Evolutionary conservation across 2,797 vertebrate genomes (phyloP), one percentile per base, ranked within the genome.

Genomic region (Vultur gryphus): DNA sequence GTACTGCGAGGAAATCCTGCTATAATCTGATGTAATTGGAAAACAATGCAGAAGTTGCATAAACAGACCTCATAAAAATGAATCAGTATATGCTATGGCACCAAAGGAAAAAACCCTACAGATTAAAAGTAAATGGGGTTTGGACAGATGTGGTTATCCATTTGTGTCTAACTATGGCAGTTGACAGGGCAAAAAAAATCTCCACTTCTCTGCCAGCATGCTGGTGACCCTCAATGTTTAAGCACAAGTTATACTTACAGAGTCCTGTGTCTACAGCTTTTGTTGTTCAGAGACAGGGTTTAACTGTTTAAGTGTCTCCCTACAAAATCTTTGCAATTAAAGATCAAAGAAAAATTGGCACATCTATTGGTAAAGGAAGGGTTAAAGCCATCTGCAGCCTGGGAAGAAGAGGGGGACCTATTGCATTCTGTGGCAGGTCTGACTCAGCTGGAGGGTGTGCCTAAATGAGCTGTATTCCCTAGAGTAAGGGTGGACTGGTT

Each of bases 61-160:
- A 57, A 78, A 78, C 9, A 28, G 16, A 71, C 16, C 8, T 70
- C 16, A 57, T 49, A 75, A 84, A 90, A 91, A 84, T 61, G 3
- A 49, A 44, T 49, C 14, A 20, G 16, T 25, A 44, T 61, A 10
- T 65, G 20, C 13, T 66, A 8, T 41, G 10, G 25, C 13, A 81
- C 12, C 0, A 0, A 48, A 86, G 24, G 24, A 31, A 59, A 39
- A 73, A 16, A 0, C 2, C 1, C 6, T 52, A 12, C 21, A n/a
- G 15, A 39, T 48, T 41, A 57, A 64, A 94, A 85, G 7, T 20
- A 23, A 67, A 26, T 33, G 23, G 10, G 1, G 1, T 90, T 89
- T 71, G 39, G 14, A n/a, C 16, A 31, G 35, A 51, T 48, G 19
- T 26, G 5, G 13, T 55, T 66, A 67, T 39, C 24, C 4, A 23